Base-by-base conservation (phyloP, 2,888 invertebrate species). In the Monoplex corrugatus region DNA sequence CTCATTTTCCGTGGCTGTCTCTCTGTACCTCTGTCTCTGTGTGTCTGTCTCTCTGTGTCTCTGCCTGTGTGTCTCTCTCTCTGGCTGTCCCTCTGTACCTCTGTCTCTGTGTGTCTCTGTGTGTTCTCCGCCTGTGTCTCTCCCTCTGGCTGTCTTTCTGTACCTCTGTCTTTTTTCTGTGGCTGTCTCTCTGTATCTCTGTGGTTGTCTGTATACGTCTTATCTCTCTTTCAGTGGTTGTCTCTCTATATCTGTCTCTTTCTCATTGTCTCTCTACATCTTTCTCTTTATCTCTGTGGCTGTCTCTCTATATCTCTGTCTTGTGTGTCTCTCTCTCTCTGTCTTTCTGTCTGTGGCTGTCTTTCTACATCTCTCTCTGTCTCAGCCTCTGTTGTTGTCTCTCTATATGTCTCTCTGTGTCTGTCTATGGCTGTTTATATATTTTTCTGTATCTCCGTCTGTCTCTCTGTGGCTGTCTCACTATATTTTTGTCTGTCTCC, bases 291-390 rank as follows among this genome's bases (percentile, higher is more conserved):
- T n/a, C 28, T 44, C 16, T 45, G 32, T 38, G 23, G n/a, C 68
- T 38, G 28, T 80, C 80, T 80, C n/a, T 75, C 75, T 75, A 6
- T 75, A 10, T 75, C 32, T 75, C 75, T 75, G n/a, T n/a, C n/a
- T 16, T 80, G 23, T 80, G 35, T 80, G 35, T 80, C 40, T 80
- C 35, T 80, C 40, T 80, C 28, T 32, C 40, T 44, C 38, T 38
- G 63, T 78, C 80, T 80, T 16, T 80, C 80, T 80, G 13, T 80
- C 35, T 80, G 35, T 35, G 40, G 16, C 40, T 80, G 6, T 80
- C 40, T 80, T 38, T 80, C n/a, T n/a, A n/a, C n/a, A n/a, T n/a
- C n/a, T n/a, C n/a, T n/a, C n/a, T n/a, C n/a, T n/a, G n/a, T n/a
- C n/a, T n/a, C n/a, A n/a, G n/a, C n/a, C n/a, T n/a, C n/a, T n/a